phyloP scores from a whole-genome alignment of 2,797 vertebrate species.

The Rhinella marina region DNA sequence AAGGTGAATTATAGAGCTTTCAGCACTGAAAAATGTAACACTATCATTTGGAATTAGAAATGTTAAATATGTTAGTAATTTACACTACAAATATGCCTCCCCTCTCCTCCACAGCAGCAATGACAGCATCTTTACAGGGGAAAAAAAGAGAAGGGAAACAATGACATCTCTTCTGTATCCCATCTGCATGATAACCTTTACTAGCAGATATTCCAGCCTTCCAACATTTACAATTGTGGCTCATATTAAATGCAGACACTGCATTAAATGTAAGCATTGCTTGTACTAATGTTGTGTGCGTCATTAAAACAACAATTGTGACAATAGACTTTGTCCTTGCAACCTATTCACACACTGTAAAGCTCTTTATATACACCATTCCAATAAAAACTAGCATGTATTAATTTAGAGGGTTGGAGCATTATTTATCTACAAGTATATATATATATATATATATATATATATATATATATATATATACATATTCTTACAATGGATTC shows the following conservation, averaged over 20 bases:
- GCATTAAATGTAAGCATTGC: background rate
- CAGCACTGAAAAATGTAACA: too few species aligned
- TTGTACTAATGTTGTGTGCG: background rate
- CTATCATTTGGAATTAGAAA: too few species aligned
- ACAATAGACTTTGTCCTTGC: slow-evolving; percentile 20
- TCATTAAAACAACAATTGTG: background rate
- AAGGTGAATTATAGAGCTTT: too few species aligned
- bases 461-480: too few species aligned
- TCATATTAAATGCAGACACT: background rate
- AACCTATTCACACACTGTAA: slow-evolving; percentile 2
- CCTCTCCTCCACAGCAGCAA: background rate
- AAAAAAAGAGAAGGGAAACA: background rate
- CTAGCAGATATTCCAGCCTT: background rate
- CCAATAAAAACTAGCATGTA: background rate
- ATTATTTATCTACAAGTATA: background rate
- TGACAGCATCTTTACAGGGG: background rate
- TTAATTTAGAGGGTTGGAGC: background rate
- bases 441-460: too few species aligned
- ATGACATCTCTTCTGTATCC: background rate
- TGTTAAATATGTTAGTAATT: too few species aligned
- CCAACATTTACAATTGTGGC: background rate
- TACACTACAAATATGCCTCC: too few species aligned
- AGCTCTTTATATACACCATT: background rate
- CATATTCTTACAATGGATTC: too few species aligned
- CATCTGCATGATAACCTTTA: background rate